Base-by-base conservation (phyloP, 2,888 invertebrate species). In the Chrysolina oricalcia region DNA sequence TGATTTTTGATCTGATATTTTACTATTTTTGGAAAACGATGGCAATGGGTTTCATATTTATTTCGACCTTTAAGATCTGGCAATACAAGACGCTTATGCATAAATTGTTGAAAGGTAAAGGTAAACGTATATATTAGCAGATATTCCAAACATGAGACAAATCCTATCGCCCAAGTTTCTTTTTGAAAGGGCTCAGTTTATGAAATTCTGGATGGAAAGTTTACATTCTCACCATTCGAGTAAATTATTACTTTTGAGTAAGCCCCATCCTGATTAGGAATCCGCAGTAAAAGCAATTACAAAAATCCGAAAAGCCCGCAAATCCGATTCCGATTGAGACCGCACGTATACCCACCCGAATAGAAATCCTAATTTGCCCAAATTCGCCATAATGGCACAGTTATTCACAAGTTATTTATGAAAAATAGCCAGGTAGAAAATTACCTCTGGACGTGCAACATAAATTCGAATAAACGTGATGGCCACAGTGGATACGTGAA, bases 391-490 rank as follows among this genome's bases (percentile, higher is more conserved):
- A 56, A 56, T 23, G 56, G 56, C 56, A 56, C 11, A 50, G 17
- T 17, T 50, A 50, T 19, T 50, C 50, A 50, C 19, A 19, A 10
- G 6, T 56, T 23, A 56, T 56, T 56, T 13, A 56, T 56, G 56
- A 56, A 56, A 56, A 21, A 56, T 56, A 11, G 13, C 23, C 56
- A 56, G 56, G 56, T 56, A 56, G 23, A 56, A 56, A 56, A 56
- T 56, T 23, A 56, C 56, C 6, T 23, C 13, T 23, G 56, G 23
- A 56, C 56, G 56, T 56, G 56, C 56, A n/a, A 56, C 56, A 23
- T 63, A 65, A 65, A 65, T 65, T 10, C 65, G 41, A 65, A 21
- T 41, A 66, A 48, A 66, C 66, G 66, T 66, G 66, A 66, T 48
- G 27, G 66, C 66, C 41, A 66, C 43, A 66, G 43, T 66, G 48